Conservation (phyloP, 2,888 invertebrate genomes). For the Agrotis puta region DNA sequence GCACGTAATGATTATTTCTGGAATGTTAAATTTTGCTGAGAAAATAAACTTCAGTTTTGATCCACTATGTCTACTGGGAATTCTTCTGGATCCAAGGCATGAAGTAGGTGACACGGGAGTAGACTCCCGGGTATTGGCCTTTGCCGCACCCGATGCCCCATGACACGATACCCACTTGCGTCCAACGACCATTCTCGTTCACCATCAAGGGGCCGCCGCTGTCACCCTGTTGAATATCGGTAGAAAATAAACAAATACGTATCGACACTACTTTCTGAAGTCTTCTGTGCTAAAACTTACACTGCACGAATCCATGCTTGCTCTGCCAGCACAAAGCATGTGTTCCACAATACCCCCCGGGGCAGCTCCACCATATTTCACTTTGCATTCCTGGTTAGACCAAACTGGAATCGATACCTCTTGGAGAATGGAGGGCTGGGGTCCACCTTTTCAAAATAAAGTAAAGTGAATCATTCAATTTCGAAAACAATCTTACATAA, state of each 20-base stretch:
- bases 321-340: conserved; percentile 96
- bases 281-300: conserved; percentile 86
- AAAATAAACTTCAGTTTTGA: conserved; percentile 13
- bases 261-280: neutral
- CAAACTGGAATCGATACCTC: conserved; percentile 96
- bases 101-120: conserved; percentile 96
- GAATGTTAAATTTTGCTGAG: conserved; percentile 47
- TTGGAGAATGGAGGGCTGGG: conserved; percentile 95
- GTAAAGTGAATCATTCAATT: conserved; percentile 18
- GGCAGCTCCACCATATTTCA: conserved; percentile 96
- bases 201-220: conserved; percentile 97
- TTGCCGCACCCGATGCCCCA: conserved; percentile 98
- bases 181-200: conserved; percentile 94
- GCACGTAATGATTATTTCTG: conserved; percentile 67
- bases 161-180: conserved; percentile 96
- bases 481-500: conserved; percentile 11
- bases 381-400: conserved; percentile 94
- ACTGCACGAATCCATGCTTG: conserved; percentile 96
- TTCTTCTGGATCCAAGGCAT: conserved; percentile 97
- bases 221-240: conserved; percentile 92
- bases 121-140: conserved; percentile 97
- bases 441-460: conserved; percentile 91
- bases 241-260: neutral
- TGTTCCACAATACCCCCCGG: conserved; percentile 97
- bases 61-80: conserved; percentile 90